These are phyloP conservation scores for Alfaro cultratus DNA, from an alignment of 2,797 vertebrate genomes.

Conservation along the genomic window DNA sequence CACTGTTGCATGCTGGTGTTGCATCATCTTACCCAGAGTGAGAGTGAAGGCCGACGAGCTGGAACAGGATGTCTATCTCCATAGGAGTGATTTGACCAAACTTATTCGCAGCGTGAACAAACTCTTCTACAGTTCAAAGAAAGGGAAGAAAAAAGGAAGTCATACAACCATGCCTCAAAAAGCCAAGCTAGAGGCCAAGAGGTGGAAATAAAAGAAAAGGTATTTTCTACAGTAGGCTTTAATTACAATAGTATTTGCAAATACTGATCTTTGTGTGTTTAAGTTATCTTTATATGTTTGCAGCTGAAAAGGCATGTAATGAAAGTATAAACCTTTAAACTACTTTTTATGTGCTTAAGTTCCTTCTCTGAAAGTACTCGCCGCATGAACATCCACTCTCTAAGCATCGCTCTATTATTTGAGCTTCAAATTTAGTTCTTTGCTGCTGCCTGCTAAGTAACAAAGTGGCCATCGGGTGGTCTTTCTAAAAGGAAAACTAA, in stretches of 20 bases:
- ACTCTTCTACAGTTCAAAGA: conserved; percentile 86
- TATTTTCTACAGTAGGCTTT: conserved; percentile 29
- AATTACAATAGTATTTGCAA: conserved; percentile 65
- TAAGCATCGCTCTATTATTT: conserved; percentile 30
- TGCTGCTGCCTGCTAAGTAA: conserved; percentile 52
- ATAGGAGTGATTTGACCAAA: conserved; percentile 95
- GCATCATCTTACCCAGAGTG: conserved; percentile 88
- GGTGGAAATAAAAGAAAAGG: conserved; percentile 12
- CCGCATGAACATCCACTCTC: conserved; percentile 38
- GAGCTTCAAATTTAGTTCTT: conserved; percentile 54
- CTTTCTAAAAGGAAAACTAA: conserved; percentile 54
- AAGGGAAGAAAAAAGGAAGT: conserved; percentile 32
- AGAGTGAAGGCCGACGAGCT: conserved; percentile 89
- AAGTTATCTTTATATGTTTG: conserved; percentile 10
- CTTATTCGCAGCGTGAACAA: conserved; percentile 88
- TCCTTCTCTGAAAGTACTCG: conserved; percentile 12
- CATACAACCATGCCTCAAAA: conserved; percentile 8
- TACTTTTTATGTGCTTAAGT: conserved; percentile 16
- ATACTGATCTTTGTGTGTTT: conserved; percentile 35
- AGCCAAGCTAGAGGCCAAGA: conserved; percentile 10
- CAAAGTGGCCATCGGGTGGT: conserved; percentile 59
- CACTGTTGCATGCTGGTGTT: conserved; percentile 1
- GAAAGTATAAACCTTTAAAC: conserved; percentile 28
- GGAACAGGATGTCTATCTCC: conserved; percentile 95
- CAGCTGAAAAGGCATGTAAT: conserved; percentile 1